Conservation (phyloP, 2,113 vertebrate genomes). For the Triplophysa dalaica region DNA sequence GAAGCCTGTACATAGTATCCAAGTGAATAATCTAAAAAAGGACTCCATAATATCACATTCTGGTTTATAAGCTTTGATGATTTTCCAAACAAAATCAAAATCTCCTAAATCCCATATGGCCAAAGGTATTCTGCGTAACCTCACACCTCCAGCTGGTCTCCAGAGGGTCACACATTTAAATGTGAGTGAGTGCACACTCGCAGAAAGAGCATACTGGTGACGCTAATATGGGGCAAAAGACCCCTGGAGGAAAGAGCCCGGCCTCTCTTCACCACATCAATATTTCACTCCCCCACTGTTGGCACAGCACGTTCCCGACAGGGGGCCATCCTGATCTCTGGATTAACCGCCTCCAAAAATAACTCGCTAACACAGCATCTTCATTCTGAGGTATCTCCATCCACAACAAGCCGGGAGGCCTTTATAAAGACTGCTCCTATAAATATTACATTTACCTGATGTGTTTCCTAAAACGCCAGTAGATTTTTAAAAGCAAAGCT, state of each 20-base stretch:
- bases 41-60: not conserved
- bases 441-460: conserved; percentile 23
- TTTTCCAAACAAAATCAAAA: not conserved
- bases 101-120: not conserved
- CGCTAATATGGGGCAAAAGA: conserved; percentile 54
- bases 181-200: conserved; percentile 17
- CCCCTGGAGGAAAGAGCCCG: conserved; percentile 44
- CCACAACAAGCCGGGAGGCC: conserved; percentile 9
- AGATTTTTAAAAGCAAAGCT: not conserved
- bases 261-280: conserved; percentile 53
- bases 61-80: too few species aligned
- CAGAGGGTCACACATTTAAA: conserved; percentile 37
- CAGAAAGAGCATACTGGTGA: conserved; percentile 32
- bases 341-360: conserved; percentile 55
- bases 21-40: not conserved
- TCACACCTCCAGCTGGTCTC: conserved; percentile 32
- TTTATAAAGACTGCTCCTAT: conserved; percentile 8
- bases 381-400: not conserved
- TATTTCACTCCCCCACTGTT: conserved; percentile 57
- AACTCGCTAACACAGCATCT: conserved; percentile 39
- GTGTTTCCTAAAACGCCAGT: not conserved
- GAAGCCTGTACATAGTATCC: not conserved
- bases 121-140: conserved; percentile 9
- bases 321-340: conserved; percentile 47
- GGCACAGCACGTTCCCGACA: conserved; percentile 44